These are phyloP conservation scores for Selene dorsalis DNA, from an alignment of 2,797 vertebrate species.

Conservation along the genomic window DNA sequence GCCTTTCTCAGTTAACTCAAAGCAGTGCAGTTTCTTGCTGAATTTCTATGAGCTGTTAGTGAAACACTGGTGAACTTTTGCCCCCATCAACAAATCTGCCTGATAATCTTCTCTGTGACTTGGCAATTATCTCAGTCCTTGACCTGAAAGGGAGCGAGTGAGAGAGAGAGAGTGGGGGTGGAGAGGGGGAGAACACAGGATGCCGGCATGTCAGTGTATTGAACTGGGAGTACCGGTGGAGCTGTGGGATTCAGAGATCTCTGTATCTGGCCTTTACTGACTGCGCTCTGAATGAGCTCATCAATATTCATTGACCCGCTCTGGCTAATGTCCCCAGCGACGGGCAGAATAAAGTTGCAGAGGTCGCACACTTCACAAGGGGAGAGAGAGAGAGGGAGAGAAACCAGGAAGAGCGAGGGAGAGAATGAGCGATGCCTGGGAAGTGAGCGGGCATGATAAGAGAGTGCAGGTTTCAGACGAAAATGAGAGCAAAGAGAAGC, in stretches of 20 bases:
- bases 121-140: slow-evolving; percentile 75
- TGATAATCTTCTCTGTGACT: slow-evolving; percentile 70
- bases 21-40: slow-evolving; percentile 34
- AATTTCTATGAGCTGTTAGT: slow-evolving; percentile 50
- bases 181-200: slow-evolving; percentile 34
- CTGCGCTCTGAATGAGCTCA: slow-evolving; percentile 75
- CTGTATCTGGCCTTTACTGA: slow-evolving; percentile 78
- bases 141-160: slow-evolving; percentile 50
- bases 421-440: slow-evolving; percentile 52
- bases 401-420: slow-evolving; percentile 10
- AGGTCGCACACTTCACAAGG: slow-evolving; percentile 77
- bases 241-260: slow-evolving; percentile 67
- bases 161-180: neutral
- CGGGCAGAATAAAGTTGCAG: slow-evolving; percentile 79
- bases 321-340: slow-evolving; percentile 76
- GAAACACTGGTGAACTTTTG: slow-evolving; percentile 60
- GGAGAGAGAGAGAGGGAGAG: slow-evolving; percentile 44
- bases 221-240: slow-evolving; percentile 56
- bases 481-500: slow-evolving; percentile 65
- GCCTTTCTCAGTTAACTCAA: slow-evolving; percentile 41
- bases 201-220: slow-evolving; percentile 59
- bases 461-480: slow-evolving; percentile 59
- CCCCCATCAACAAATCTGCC: slow-evolving; percentile 67
- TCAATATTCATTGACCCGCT: slow-evolving; percentile 85
- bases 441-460: slow-evolving; percentile 55